A percentile compares a stretch with the other conserved stretches of the same genome.
Evolutionary conservation across 1,140 invertebrate genomes (phyloP).

Genomic region (Chionoecetes opilio): DNA sequence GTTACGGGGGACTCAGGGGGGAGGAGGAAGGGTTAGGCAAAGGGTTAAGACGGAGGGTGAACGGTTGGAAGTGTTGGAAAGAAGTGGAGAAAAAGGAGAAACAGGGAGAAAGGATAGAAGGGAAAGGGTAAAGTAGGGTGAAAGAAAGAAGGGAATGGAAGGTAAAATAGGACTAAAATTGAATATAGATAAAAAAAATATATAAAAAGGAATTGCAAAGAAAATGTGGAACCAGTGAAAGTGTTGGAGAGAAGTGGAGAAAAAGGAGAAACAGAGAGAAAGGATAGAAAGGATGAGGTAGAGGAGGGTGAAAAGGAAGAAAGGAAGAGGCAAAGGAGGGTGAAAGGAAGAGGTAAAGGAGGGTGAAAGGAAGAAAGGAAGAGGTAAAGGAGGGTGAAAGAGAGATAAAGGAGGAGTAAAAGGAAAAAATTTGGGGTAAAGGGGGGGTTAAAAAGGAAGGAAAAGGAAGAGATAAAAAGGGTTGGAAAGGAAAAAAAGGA

Average conservation of each 20-base stretch:
- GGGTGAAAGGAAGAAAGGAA: neutral
- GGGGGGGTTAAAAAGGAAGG: too few relatives aligned
- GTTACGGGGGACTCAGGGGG: neutral
- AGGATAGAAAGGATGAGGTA: neutral
- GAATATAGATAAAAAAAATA: neutral
- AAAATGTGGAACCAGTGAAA: neutral
- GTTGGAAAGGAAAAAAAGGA: too few relatives aligned
- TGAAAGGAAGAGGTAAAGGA: neutral
- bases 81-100: neutral
- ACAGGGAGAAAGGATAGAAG: neutral
- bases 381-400: too few relatives aligned
- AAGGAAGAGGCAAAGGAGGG: neutral
- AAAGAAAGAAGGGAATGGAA: too few relatives aligned
- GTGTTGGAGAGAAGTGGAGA: neutral
- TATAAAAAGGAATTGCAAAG: neutral
- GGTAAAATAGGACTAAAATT: too few relatives aligned
- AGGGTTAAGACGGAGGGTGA: neutral
- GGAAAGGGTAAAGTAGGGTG: neutral
- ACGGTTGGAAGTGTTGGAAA: neutral
- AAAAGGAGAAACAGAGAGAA: neutral
- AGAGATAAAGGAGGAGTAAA: too few relatives aligned
- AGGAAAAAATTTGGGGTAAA: too few relatives aligned
- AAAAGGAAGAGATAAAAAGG: too few relatives aligned
- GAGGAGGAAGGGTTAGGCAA: neutral
- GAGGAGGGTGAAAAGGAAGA: too few relatives aligned